A percentile compares a stretch with the other conserved stretches of the same genome.
Evolutionary conservation across 2,797 vertebrate genomes (phyloP).

Genomic region (Pseudochaenichthys georgianus): DNA sequence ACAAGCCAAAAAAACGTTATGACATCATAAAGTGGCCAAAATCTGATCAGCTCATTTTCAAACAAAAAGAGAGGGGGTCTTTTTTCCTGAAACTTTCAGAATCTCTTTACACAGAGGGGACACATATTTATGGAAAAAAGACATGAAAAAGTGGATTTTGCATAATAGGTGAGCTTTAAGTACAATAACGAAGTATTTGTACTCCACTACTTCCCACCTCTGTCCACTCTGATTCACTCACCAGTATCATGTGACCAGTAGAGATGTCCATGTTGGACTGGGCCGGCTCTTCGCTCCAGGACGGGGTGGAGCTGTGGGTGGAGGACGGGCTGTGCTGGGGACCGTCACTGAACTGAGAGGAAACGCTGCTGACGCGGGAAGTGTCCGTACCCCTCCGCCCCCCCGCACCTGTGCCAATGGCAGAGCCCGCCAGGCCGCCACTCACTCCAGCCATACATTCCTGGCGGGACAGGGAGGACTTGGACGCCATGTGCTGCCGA

Average conservation of each 20-base stretch:
- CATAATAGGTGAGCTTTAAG: too few relatives aligned
- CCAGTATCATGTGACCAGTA: conserved; percentile 99
- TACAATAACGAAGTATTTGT: too few relatives aligned
- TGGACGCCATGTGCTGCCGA: conserved; percentile 98
- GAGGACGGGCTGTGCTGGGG: conserved; percentile 97
- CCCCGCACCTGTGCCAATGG: conserved; percentile 62
- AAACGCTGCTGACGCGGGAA: conserved; percentile 95
- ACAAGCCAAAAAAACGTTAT: too few relatives aligned
- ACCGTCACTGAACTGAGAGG: conserved; percentile 96
- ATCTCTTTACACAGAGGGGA: too few relatives aligned
- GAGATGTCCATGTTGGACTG: conserved; percentile 99
- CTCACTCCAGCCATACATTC: conserved; percentile 78
- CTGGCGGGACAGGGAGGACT: conserved; percentile 90
- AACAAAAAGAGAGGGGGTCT: too few relatives aligned
- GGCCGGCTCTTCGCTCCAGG: conserved; percentile 97
- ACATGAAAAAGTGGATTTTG: too few relatives aligned
- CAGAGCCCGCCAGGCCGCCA: conserved; percentile 47
- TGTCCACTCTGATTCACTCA: conserved; percentile 70
- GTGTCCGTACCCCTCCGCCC: conserved; percentile 89
- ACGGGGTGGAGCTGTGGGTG: conserved; percentile 95
- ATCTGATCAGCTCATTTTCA: too few relatives aligned
- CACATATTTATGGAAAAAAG: too few relatives aligned
- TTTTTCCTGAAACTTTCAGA: too few relatives aligned
- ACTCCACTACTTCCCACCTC: too few relatives aligned
- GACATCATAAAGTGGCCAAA: too few relatives aligned